Evolutionary conservation across 2,888 invertebrate genomes (phyloP), one percentile per base, ranked within the genome.

Genomic region (Pristionchus entomophagus): DNA sequence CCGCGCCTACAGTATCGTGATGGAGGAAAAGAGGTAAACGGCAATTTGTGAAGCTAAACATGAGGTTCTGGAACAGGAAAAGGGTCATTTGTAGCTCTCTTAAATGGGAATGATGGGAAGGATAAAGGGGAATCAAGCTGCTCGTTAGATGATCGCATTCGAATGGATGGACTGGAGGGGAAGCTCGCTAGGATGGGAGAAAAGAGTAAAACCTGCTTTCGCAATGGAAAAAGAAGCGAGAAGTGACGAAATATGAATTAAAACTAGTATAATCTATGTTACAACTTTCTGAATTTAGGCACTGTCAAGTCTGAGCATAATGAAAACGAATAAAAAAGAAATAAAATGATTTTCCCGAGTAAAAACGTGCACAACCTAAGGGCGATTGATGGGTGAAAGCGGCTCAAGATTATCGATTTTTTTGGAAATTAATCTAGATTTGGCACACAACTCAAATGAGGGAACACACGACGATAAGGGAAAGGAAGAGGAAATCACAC

Each of bases 71-170:
- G 41, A 45, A 19, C 0, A n/a, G 22, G 22, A 38, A n/a, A 35
- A 73, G 38, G 22, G 73, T 73, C 73, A 73, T 73, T 73, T 73
- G 73, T 73, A 73, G 73, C 73, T 73, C 73, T 73, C 73, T 73
- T 45, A 35, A 22, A 29, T 73, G 73, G 73, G 41, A 73, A 73
- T 41, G 73, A 8, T 45, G 45, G 41, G 17, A 65, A 65, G 4
- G 65, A 22, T 32, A 12, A 73, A 10, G 73, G 73, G 19, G 26
- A 41, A 26, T 65, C 2, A 22, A 73, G 73, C 73, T 41, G 73
- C 73, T 73, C 73, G 41, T 41, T 22, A n/a, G 41, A 45, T 73
- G 0, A 38, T 41, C 12, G 73, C n/a, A 73, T 73, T 73, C 6
- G 73, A 73, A 73, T 73, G 73, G 45, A 73, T 41, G 17, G 41